These are phyloP conservation scores for Syrphus vitripennis DNA, from an alignment of 2,888 invertebrate genomes.

Conservation along the genomic window DNA sequence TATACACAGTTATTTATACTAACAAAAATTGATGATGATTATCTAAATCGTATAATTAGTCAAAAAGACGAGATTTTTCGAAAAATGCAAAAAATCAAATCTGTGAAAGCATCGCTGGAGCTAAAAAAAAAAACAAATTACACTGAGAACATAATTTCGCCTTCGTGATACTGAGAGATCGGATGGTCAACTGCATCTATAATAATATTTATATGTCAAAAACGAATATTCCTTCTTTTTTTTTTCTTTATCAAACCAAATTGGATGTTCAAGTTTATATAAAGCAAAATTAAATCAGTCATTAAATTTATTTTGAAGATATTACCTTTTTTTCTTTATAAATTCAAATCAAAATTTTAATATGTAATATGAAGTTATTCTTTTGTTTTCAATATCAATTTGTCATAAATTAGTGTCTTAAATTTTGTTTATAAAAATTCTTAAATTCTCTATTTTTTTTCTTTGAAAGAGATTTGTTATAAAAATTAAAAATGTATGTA, in stretches of 20 bases:
- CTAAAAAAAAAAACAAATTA: slow-evolving; percentile 13
- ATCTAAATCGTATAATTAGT: slow-evolving; percentile 40
- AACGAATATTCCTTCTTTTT: slow-evolving; percentile 27
- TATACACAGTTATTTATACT: slow-evolving; percentile 50
- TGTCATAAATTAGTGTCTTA: slow-evolving; percentile 13
- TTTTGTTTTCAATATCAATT: neutral
- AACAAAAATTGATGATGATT: slow-evolving; percentile 53
- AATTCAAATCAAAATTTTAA: no score
- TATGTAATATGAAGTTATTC: no score
- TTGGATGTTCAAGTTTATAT: neutral
- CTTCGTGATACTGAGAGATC: slow-evolving; percentile 32
- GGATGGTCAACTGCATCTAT: slow-evolving; percentile 46
- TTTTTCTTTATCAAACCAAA: neutral
- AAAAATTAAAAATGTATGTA: neutral
- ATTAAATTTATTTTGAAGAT: slow-evolving; percentile 37
- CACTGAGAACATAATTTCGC: slow-evolving; percentile 64
- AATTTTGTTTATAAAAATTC: slow-evolving; percentile 3
- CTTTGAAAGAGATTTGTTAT: slow-evolving; percentile 57
- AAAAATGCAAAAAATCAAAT: neutral
- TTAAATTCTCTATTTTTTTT: slow-evolving; percentile 14
- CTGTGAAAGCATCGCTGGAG: slow-evolving; percentile 32
- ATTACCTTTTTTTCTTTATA: neutral
- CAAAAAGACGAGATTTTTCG: neutral
- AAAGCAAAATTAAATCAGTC: no score
- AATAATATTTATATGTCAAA: neutral